phyloP scores from a whole-genome alignment of 2,113 vertebrate genomes.

The Corvus hawaiiensis region DNA sequence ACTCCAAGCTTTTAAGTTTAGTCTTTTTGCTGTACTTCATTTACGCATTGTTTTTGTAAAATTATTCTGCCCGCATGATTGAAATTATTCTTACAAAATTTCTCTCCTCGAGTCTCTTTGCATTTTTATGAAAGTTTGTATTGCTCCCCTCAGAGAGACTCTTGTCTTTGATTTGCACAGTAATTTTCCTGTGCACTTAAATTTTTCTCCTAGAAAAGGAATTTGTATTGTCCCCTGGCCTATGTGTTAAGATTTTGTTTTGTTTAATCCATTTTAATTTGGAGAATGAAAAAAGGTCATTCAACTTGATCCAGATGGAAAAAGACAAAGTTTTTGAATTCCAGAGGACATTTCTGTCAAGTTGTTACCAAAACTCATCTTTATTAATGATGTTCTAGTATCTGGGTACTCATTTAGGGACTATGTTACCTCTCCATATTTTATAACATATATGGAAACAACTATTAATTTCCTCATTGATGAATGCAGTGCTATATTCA shows the following conservation, averaged over 20 bases:
- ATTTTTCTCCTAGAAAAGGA: neutral
- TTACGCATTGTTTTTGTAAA: neutral
- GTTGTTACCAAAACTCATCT: neutral
- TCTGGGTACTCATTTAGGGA: neutral
- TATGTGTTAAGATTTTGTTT: neutral
- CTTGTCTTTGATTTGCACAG: neutral
- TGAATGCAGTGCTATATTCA: neutral
- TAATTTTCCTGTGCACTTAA: neutral
- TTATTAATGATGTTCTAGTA: neutral
- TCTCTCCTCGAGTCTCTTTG: neutral
- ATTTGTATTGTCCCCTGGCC: neutral
- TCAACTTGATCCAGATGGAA: neutral
- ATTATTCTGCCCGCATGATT: neutral
- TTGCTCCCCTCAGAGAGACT: neutral
- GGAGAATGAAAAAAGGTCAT: neutral
- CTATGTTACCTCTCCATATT: neutral
- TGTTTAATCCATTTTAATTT: neutral
- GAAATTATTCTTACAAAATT: neutral
- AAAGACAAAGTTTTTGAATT: neutral
- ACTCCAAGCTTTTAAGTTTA: neutral
- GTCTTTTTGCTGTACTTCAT: neutral
- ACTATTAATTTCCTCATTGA: neutral
- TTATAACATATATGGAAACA: neutral
- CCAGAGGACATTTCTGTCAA: neutral
- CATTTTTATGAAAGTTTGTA: neutral